Evolutionary conservation across 2,113 vertebrate species (phyloP), one percentile per base, ranked within the genome.

Genomic region (Osmerus eperlanus): DNA sequence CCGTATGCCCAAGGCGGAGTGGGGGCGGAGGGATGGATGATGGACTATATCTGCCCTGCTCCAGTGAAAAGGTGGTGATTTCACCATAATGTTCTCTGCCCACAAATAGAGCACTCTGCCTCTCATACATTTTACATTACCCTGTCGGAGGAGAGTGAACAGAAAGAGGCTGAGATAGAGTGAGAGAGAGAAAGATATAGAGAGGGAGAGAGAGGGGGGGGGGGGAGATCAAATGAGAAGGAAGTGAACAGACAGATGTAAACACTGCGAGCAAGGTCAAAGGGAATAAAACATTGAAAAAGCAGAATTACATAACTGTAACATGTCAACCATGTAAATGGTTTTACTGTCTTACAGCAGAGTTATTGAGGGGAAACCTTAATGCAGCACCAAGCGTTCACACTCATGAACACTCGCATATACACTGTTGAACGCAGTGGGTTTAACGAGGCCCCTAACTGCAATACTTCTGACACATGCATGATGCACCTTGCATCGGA

Each of bases 101-200:
- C 53, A 62, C 51, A 36, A 67, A 61, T 56, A 75, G 18, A 67
- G 56, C 51, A 62, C 71, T 77, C 72, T 32, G n/a, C 23, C 25
- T 72, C 69, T 86, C 78, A 84, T 85, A 28, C 75, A 83, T 83
- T 84, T 85, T 87, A 47, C 28, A 86, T 84, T 36, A 52, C 67
- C 67, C 52, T 59, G 65, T 29, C 56, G 55, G 47, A 32, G 29
- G 53, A 21, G 56, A 66, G 47, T 36, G 16, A 25, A 8, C 15
- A 65, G 66, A 11, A 23, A 18, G 21, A 19, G 29, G 58, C 2
- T 36, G 15, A 36, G 18, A 9, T 14, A 15, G 25, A 32, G 6
- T 5, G 25, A 18, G 25, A 13, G 15, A 5, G 25, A 29, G 23
- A 14, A 13, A 3, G 18, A 11, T 7, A n/a, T 3, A 41, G 14